Percentiles rank a stretch among this genome's conserved stretches.
Conservation (phyloP, 2,113 vertebrate species). For the Bucco capensis region DNA sequence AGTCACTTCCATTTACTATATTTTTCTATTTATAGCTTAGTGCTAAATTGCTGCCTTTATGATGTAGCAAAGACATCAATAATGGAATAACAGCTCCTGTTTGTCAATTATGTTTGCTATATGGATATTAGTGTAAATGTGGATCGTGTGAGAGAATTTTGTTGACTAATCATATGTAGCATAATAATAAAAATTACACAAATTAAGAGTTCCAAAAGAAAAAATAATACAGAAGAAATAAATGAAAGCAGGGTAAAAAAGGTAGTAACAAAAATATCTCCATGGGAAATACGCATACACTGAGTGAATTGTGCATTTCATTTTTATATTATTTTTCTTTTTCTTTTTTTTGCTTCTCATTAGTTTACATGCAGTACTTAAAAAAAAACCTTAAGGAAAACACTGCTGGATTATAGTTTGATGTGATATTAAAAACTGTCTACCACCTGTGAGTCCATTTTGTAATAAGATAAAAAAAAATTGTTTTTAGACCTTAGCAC, state of each 20-base stretch:
- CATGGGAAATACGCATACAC: background rate
- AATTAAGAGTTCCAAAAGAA: background rate
- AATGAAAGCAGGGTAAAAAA: background rate
- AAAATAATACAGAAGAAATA: background rate
- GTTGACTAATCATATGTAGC: conserved; percentile 37
- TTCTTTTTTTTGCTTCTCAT: background rate
- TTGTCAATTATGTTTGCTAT: conserved; percentile 56
- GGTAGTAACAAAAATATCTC: background rate
- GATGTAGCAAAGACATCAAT: conserved; percentile 59
- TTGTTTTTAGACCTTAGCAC: background rate
- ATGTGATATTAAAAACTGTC: background rate
- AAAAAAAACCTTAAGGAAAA: background rate
- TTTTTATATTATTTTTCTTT: background rate
- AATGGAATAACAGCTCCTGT: conserved; percentile 15
- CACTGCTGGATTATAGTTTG: background rate
- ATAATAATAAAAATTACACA: background rate
- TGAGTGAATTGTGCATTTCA: background rate
- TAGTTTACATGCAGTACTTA: background rate
- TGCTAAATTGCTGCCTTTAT: conserved; percentile 64
- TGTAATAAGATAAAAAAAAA: background rate
- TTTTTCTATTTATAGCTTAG: conserved; percentile 69
- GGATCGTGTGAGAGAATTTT: conserved; percentile 23
- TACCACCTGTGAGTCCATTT: background rate
- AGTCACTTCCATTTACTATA: conserved; percentile 39
- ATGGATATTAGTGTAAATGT: conserved; percentile 58